phyloP scores from a whole-genome alignment of 2,888 invertebrate species.

The Diaprepes abbreviatus region DNA sequence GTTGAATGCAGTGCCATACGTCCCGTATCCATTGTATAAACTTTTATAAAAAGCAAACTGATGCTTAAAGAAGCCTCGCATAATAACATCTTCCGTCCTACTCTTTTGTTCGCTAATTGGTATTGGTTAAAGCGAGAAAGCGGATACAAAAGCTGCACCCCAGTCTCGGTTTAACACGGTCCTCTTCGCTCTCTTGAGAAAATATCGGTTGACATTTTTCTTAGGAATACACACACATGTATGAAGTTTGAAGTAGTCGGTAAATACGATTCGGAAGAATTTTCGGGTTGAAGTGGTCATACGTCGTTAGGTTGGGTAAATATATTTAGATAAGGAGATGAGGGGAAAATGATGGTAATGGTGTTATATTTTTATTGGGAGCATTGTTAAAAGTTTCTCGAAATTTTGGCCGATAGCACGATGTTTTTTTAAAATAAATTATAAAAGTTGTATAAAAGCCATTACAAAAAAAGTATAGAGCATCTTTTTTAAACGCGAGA shows the following conservation, averaged over 20 bases:
- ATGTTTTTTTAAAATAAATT: too few relatives aligned
- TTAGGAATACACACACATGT: slow-evolving; percentile 33
- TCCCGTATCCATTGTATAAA: slow-evolving; percentile 39
- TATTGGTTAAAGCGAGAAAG: slow-evolving; percentile 47
- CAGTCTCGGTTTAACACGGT: slow-evolving; percentile 21
- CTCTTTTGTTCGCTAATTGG: slow-evolving; percentile 44
- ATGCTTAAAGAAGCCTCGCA: slow-evolving; percentile 40
- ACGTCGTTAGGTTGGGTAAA: slow-evolving; percentile 42
- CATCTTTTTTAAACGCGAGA: too few relatives aligned
- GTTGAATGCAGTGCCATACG: slow-evolving; percentile 34
- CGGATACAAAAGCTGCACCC: slow-evolving; percentile 26
- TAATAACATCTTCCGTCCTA: slow-evolving; percentile 45
- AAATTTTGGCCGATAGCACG: too few relatives aligned
- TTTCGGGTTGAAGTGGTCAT: slow-evolving; percentile 41
- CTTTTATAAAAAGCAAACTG: slow-evolving; percentile 43
- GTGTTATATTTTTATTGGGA: background rate
- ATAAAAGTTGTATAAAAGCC: too few relatives aligned
- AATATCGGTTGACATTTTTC: slow-evolving; percentile 50
- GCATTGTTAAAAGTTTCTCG: too few relatives aligned
- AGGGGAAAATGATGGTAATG: slow-evolving; percentile 2
- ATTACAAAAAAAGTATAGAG: too few relatives aligned
- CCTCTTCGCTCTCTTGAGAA: slow-evolving; percentile 26
- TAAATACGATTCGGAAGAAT: slow-evolving; percentile 44
- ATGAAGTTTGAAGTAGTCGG: slow-evolving; percentile 40
- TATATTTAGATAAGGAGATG: slow-evolving; percentile 26